These are phyloP conservation scores for Drosophila hawaiiensis DNA, from an alignment of 2,888 invertebrate genomes.

Conservation along the genomic window DNA sequence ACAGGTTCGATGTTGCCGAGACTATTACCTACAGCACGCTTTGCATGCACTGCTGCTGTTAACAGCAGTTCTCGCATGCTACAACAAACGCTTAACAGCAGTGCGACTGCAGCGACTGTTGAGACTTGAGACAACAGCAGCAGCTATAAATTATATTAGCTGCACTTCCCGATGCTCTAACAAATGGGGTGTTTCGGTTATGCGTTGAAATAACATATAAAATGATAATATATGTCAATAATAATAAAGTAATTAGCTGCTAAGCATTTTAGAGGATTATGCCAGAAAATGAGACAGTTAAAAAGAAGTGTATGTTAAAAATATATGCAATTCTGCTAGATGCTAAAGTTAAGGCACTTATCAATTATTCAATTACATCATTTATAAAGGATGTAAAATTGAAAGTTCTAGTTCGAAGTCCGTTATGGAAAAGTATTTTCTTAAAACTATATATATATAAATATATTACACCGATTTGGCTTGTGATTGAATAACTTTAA, in stretches of 20 bases:
- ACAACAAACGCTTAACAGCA: conserved; percentile 39
- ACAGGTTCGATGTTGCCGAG: conserved; percentile 50
- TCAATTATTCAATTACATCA: neutral
- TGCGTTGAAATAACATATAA: neutral
- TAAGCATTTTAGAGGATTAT: neutral
- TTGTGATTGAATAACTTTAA: conserved; percentile 10
- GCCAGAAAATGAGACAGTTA: neutral
- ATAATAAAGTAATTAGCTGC: neutral
- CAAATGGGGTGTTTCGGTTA: neutral
- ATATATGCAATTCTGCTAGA: neutral
- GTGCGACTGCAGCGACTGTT: conserved; percentile 17
- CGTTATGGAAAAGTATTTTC: neutral
- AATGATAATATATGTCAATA: neutral
- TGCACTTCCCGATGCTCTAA: conserved; percentile 17
- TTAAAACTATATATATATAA: too few relatives aligned
- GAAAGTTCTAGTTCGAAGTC: neutral
- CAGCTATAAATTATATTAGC: neutral
- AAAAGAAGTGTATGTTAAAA: neutral
- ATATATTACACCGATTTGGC: neutral
- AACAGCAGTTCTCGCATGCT: conserved; percentile 65
- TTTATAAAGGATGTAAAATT: neutral
- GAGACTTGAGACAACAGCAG: neutral
- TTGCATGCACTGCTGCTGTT: conserved; percentile 19
- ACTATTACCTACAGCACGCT: conserved; percentile 18
- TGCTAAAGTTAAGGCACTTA: neutral